These are phyloP conservation scores for Paratilapia polleni DNA, from an alignment of 2,113 vertebrate genomes.

Conservation along the genomic window DNA sequence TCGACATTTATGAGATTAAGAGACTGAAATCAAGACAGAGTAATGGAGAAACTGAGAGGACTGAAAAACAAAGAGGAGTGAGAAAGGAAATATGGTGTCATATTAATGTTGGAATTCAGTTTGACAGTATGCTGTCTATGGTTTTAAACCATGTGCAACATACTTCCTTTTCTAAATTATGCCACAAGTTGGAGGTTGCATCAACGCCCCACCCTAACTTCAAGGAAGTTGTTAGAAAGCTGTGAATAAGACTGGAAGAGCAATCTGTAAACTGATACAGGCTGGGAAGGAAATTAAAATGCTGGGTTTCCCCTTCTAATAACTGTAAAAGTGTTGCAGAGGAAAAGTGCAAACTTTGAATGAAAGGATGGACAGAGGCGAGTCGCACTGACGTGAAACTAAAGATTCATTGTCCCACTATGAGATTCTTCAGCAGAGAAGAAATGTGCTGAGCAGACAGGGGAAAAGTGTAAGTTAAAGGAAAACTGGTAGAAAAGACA, in stretches of 20 bases:
- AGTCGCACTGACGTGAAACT: not conserved
- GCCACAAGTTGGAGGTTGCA: not conserved
- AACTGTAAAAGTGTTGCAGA: not conserved
- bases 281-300: not conserved
- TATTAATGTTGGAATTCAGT: not conserved
- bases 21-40: slow-evolving; percentile 13
- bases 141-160: not conserved
- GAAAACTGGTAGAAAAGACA: not conserved
- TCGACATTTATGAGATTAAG: slow-evolving; percentile 4
- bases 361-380: not conserved
- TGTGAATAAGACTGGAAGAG: not conserved
- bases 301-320: not conserved
- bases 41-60: not conserved
- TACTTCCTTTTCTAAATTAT: not conserved
- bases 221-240: slow-evolving; percentile 29
- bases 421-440: slow-evolving; percentile 21
- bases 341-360: not conserved
- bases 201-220: slow-evolving; percentile 15
- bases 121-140: accelerated
- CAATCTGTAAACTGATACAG: slow-evolving; percentile 14
- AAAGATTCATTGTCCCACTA: not conserved
- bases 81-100: not conserved
- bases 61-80: not conserved
- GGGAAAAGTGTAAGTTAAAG: not conserved
- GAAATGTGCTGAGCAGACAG: slow-evolving; percentile 51